Base-by-base conservation (phyloP, 1,140 invertebrate species). In the Pinna nobilis region DNA sequence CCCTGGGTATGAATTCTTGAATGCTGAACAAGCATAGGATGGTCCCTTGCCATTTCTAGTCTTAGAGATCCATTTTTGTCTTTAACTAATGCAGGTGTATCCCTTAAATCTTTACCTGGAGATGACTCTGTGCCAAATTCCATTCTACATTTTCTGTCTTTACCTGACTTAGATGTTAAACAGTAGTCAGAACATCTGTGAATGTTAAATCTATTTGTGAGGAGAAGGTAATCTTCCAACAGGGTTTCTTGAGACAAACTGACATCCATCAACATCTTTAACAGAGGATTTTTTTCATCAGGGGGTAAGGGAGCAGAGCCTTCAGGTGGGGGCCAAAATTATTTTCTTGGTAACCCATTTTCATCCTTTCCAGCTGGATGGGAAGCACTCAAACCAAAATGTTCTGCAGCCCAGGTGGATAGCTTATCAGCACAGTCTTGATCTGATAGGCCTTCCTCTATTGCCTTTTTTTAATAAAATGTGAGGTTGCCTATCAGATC, bases 161-260 rank as follows among this genome's bases (percentile, higher is more conserved):
- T 35, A 44, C 25, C 28, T 44, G 37, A 25, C 39, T 57, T 70
- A 37, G 25, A n/a, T n/a, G n/a, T 20, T 47, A 67, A 25, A 47
- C 74, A 76, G 32, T 71, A 76, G 25, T 77, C 67, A 18, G 70
- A 79, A 44, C 67, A 79, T 37, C 61, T 65, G 35, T 79, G 78
- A 13, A 70, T 32, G 64, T 79, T 79, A 20, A 79, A 18, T 35
- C 47, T 30, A 53, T 77, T 76, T 5, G 60, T 66, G 2, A 77
- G 55, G 28, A 73, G 23, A 15, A 73, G 25, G 25, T 76, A 39
- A 28, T 73, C 66, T 64, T 60, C 67, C n/a, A 71, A 30, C 5
- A 77, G 18, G 28, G 44, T 33, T 37, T 69, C 76, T 53, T 78
- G 71, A 23, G 67, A 60, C 1, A n/a, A 18, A 47, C 74, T 74